These are phyloP conservation scores for Apus apus DNA, from an alignment of 2,113 vertebrate genomes.

Conservation along the genomic window DNA sequence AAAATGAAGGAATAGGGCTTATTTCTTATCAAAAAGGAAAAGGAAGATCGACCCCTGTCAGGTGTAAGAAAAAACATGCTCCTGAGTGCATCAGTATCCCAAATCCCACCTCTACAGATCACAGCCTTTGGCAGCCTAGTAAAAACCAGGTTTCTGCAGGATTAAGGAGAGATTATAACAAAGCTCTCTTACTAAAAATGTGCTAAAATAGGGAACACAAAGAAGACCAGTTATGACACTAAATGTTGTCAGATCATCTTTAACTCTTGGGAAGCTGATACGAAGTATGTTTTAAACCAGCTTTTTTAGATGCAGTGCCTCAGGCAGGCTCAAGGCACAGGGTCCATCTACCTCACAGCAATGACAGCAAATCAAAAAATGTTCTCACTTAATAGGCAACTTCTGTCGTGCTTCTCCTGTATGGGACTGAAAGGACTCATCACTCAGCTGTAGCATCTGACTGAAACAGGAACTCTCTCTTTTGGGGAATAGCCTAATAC, in stretches of 20 bases:
- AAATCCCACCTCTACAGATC: neutral
- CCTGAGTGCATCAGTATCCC: neutral
- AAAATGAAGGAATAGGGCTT: neutral
- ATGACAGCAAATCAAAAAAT: neutral
- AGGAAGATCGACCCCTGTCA: neutral
- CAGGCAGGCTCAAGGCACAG: neutral
- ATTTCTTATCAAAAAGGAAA: neutral
- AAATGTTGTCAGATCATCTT: neutral
- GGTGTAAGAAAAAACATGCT: neutral
- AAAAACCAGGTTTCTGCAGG: neutral
- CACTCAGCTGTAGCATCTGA: neutral
- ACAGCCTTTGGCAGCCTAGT: neutral
- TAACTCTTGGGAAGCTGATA: neutral
- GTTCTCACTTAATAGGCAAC: neutral
- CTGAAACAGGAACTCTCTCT: neutral
- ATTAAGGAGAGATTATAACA: slow-evolving; percentile 28
- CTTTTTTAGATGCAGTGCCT: neutral
- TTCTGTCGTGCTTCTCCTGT: neutral
- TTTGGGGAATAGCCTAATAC: neutral
- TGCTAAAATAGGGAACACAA: neutral
- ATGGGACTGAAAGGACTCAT: neutral
- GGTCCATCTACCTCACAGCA: neutral
- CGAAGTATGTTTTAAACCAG: neutral
- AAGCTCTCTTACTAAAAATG: neutral
- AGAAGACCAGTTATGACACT: neutral